Percentiles rank a stretch among this genome's conserved stretches.
Evolutionary conservation across 2,888 invertebrate genomes (phyloP).

Genomic region (Watsonalla cultraria): DNA sequence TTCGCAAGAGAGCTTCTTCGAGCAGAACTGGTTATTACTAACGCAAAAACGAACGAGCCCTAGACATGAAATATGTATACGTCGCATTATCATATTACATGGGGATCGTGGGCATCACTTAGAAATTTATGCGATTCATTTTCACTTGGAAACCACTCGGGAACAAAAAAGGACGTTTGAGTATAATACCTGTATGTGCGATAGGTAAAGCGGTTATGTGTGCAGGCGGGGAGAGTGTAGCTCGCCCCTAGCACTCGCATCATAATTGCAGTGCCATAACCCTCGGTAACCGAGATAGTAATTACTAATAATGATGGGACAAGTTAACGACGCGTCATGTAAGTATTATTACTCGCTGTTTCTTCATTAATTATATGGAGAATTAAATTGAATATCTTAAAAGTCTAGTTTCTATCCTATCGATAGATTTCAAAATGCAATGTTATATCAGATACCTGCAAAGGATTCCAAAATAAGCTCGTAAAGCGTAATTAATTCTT

Average conservation of each 20-base stretch:
- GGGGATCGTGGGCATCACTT: slow-evolving; percentile 72
- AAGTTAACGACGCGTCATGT: slow-evolving; percentile 36
- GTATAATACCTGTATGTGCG: slow-evolving; percentile 7
- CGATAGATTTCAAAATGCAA: slow-evolving; percentile 6
- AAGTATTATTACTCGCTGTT: slow-evolving; percentile 36
- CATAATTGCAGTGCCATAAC: slow-evolving; percentile 6
- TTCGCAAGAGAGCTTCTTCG: slow-evolving; percentile 53
- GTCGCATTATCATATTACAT: slow-evolving; percentile 76
- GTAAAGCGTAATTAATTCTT: no score
- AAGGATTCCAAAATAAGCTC: no score
- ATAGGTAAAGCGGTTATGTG: background rate
- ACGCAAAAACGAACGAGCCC: slow-evolving; percentile 64
- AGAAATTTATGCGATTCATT: slow-evolving; percentile 73
- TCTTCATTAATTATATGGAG: slow-evolving; percentile 38
- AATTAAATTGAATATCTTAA: slow-evolving; percentile 44
- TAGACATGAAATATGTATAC: slow-evolving; percentile 74
- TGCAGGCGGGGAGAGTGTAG: background rate
- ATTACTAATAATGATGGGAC: slow-evolving; percentile 36
- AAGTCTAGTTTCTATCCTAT: slow-evolving; percentile 34
- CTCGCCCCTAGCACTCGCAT: slow-evolving; percentile 16
- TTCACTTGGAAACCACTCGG: slow-evolving; percentile 60
- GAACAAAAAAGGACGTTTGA: slow-evolving; percentile 32
- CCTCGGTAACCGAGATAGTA: slow-evolving; percentile 16
- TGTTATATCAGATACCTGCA: no score
- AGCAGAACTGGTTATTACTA: slow-evolving; percentile 56